Percentiles rank a stretch among this genome's conserved stretches.
These are phyloP conservation scores for Camponotus vicinus DNA, from an alignment of 1,140 invertebrate species.

Conservation along the genomic window DNA sequence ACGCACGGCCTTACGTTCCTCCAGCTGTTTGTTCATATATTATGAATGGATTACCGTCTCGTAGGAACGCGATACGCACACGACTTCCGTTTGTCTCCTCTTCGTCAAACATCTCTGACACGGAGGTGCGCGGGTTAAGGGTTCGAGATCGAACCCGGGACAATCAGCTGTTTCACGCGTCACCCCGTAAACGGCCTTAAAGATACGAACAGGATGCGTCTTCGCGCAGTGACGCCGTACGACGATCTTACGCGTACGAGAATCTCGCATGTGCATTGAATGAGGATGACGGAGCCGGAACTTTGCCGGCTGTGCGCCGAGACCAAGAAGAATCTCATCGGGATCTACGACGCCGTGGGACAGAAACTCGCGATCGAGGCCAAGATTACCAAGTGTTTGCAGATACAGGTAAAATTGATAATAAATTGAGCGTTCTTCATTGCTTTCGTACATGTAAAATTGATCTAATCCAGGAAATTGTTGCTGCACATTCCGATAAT, in stretches of 20 bases:
- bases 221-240: slow-evolving; percentile 31
- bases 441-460: background rate
- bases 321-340: slow-evolving; percentile 81
- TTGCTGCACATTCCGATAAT: too few relatives aligned
- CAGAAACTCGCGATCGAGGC: slow-evolving; percentile 82
- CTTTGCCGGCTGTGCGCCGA: slow-evolving; percentile 87
- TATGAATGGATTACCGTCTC: too few relatives aligned
- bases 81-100: too few relatives aligned
- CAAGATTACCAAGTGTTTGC: slow-evolving; percentile 86
- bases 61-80: too few relatives aligned
- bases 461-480: background rate
- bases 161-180: too few relatives aligned
- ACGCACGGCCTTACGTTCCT: background rate
- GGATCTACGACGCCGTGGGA: slow-evolving; percentile 85
- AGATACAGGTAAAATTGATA: slow-evolving; percentile 82
- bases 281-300: slow-evolving; percentile 80
- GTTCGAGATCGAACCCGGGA: too few relatives aligned
- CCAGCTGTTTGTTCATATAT: too few relatives aligned
- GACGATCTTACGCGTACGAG: slow-evolving; percentile 47
- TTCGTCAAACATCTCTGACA: too few relatives aligned
- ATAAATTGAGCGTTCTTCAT: background rate
- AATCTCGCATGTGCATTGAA: slow-evolving; percentile 48
- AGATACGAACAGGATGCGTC: slow-evolving; percentile 18
- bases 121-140: too few relatives aligned
- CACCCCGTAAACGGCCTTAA: background rate